Evolutionary conservation across 2,888 invertebrate genomes (phyloP).

Genomic region (Halictus quadricinctus): DNA sequence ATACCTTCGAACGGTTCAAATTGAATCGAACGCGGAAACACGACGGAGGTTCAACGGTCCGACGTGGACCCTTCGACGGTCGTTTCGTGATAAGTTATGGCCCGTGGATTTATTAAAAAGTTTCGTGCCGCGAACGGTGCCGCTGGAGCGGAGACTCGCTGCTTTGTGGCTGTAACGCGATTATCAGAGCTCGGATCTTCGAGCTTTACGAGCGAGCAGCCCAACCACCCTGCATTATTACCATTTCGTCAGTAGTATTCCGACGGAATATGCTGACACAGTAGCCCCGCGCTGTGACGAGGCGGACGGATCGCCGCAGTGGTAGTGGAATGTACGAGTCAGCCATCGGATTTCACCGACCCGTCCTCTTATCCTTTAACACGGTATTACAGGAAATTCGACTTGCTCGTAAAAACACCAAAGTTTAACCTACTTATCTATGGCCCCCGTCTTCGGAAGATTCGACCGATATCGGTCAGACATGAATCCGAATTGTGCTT

Average conservation of each 20-base stretch:
- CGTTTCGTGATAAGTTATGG: neutral
- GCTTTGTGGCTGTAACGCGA: constrained; percentile 26
- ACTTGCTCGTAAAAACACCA: neutral
- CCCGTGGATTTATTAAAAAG: constrained; percentile 6
- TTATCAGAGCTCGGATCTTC: constrained; percentile 25
- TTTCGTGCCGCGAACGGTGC: constrained; percentile 5
- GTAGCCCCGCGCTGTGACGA: constrained; percentile 15
- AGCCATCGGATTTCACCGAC: constrained; percentile 3
- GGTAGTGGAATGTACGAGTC: constrained; percentile 28
- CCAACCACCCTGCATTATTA: constrained; percentile 38
- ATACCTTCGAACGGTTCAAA: neutral
- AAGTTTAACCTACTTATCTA: neutral
- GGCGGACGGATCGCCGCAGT: constrained; percentile 17
- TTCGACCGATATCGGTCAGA: neutral
- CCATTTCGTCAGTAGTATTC: constrained; percentile 35
- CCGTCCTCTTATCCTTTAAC: neutral
- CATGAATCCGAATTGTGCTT: neutral
- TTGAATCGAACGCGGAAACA: constrained; percentile 23
- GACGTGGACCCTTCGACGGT: neutral
- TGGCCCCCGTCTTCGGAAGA: neutral
- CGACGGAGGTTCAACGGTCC: neutral
- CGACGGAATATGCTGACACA: constrained; percentile 36
- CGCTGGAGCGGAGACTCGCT: neutral
- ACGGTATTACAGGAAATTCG: constrained; percentile 2
- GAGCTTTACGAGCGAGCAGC: constrained; percentile 32